Conservation (phyloP, 2,113 vertebrate species). For the Hypocryptadius cinnamomeus region DNA sequence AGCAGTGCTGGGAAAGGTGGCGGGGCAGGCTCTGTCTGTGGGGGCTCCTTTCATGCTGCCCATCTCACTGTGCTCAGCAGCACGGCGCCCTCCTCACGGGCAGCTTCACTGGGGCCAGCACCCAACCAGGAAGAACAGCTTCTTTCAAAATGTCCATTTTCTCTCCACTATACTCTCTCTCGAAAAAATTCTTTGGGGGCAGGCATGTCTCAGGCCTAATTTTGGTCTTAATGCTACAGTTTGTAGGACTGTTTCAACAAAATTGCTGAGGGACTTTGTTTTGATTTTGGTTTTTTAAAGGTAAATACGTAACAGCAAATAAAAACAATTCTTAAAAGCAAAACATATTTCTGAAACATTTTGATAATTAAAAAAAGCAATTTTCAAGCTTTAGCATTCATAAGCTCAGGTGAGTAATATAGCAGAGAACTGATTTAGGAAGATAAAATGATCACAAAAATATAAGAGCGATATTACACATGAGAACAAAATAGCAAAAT, state of each 20-base stretch:
- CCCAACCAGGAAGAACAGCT: background rate
- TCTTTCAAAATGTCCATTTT: background rate
- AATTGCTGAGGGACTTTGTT: background rate
- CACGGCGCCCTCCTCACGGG: fast-evolving
- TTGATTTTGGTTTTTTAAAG: background rate
- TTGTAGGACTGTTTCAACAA: background rate
- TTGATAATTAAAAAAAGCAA: fast-evolving
- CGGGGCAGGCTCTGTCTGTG: fast-evolving
- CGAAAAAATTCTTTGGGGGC: background rate
- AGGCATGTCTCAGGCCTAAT: background rate
- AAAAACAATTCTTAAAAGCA: background rate
- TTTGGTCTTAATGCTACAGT: background rate
- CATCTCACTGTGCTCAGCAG: fast-evolving
- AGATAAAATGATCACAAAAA: background rate
- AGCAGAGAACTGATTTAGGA: background rate
- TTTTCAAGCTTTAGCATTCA: background rate
- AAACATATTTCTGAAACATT: background rate
- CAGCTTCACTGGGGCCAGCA: background rate
- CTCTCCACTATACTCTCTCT: background rate
- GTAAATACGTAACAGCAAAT: background rate
- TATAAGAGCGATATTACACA: background rate
- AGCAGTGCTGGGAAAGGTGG: background rate
- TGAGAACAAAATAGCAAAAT: background rate
- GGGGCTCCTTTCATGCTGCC: background rate
- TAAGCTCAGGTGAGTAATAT: background rate